Evolutionary conservation across 2,888 invertebrate genomes (phyloP), one percentile per base, ranked within the genome.

Genomic region (Drosophila mimica): DNA sequence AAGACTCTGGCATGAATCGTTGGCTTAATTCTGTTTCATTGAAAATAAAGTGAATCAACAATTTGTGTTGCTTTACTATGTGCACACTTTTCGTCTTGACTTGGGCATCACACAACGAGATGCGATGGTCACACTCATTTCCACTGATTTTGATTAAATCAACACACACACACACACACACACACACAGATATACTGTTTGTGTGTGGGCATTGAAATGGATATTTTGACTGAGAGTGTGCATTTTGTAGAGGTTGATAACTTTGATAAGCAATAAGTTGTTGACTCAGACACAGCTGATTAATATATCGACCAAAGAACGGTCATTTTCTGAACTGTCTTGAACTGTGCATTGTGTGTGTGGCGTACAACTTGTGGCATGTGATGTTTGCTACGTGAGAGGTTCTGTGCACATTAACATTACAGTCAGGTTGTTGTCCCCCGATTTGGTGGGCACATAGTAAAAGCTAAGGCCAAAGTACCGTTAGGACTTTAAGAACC

Each of bases 51-150:
- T 49, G 70, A 83, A 89, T 78, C 65, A 78, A 73, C 74, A 83
- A 88, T 89, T 84, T 79, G 84, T 66, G 71, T 87, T 73, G 71
- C 56, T 74, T 81, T 74, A 81, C 75, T 79, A 43, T 57, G 33
- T 84, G 85, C 59, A 74, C 72, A 79, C 76, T 68, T 73, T 76
- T 76, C 30, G 54, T 53, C 66, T 76, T 40, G 28, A 53, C 20
- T 43, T 43, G 43, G 43, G 43, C 20, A 34, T 13, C 34, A 30
- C 53, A 54, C 79, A 77, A 79, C 59, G 56, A 65, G 48, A 51
- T 72, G 81, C 73, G 73, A 79, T 51, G 74, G 65, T 70, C 81
- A 74, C 58, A 67, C 67, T 61, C 73, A 80, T 63, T 54, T 58
- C 60, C 57, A 64, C 33, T 52, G 34, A 30, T 49, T 64, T 64